Evolutionary conservation across 1,140 invertebrate species (phyloP).

Genomic region (Drosophila malerkotliana): DNA sequence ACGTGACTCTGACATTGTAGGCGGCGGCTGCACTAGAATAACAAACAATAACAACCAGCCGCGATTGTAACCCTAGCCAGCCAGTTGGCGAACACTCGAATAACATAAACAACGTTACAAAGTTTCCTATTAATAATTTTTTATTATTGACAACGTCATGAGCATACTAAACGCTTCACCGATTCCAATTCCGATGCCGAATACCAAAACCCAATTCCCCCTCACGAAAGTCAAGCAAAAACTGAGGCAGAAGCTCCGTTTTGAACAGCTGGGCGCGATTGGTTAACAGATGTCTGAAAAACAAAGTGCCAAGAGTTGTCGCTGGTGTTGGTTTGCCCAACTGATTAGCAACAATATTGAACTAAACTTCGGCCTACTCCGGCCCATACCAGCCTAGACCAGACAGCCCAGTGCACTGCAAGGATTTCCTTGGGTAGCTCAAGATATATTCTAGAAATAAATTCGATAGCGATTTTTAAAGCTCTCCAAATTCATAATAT

Average conservation of each 20-base stretch:
- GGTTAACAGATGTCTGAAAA: slow-evolving; percentile 20
- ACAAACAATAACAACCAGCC: slow-evolving; percentile 13
- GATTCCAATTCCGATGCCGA: slow-evolving; percentile 15
- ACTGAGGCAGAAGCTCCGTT: slow-evolving; percentile 1
- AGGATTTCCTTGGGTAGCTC: no score
- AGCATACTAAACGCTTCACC: slow-evolving; percentile 49
- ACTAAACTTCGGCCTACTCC: slow-evolving; percentile 18
- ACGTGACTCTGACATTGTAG: slow-evolving; percentile 39
- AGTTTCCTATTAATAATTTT: slow-evolving; percentile 56
- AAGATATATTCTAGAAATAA: no score
- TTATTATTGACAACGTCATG: slow-evolving; percentile 39
- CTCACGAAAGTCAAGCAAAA: not conserved
- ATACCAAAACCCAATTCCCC: slow-evolving; percentile 3
- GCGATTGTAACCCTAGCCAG: slow-evolving; percentile 43
- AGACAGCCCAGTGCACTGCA: not conserved
- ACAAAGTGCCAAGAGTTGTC: slow-evolving; percentile 21
- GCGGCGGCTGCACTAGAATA: slow-evolving; percentile 25
- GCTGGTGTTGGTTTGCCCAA: slow-evolving; percentile 30
- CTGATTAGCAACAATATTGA: slow-evolving; percentile 44
- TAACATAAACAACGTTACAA: slow-evolving; percentile 47
- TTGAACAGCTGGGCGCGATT: not conserved
- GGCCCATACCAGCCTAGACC: slow-evolving; percentile 22
- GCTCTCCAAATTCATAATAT: no score
- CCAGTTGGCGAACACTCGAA: slow-evolving; percentile 44
- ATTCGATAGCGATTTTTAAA: no score